Evolutionary conservation across 2,888 invertebrate species (phyloP), one percentile per base, ranked within the genome.

Genomic region (Leptinotarsa haldemani): DNA sequence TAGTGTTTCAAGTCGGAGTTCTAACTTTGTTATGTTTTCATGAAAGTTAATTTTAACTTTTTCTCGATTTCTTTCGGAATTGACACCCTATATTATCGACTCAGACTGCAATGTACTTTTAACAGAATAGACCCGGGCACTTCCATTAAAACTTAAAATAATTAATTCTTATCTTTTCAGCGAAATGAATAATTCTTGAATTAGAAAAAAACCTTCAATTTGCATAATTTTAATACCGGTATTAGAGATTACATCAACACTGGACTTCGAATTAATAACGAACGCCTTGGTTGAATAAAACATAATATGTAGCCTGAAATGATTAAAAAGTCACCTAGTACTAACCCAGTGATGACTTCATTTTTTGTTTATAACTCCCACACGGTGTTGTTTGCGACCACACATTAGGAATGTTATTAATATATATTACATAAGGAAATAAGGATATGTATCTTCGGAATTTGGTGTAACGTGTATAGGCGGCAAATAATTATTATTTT

Each of bases 331-430:
- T 30, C 40, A 40, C n/a, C 30, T 40, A 30, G 56, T 13, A 22
- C 20, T 25, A 30, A 20, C n/a, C n/a, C n/a, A 61, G 40, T 12
- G 61, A 61, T 61, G 61, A 61, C 40, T 30, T 61, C 61, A 61
- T 61, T 61, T 58, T 61, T 61, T 61, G 40, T 61, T 61, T 16
- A 40, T n/a, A 61, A 61, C 61, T 25, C 61, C 61, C 61, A 40
- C 61, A 40, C 30, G 40, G 13, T n/a, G 30, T 40, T 61, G 40
- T 61, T 30, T 30, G 61, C 7, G 40, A 56, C 56, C n/a, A 56
- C 56, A 56, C 56, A 56, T 50, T 50, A 56, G 56, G 56, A 61
- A 30, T 30, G 25, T 61, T 61, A 61, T 61, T 30, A 61, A 61
- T 61, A 61, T 9, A n/a, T 61, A n/a, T 61, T 61, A 61, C 61